Base-by-base conservation (phyloP, 2,888 invertebrate species). In the Agrochola macilenta region DNA sequence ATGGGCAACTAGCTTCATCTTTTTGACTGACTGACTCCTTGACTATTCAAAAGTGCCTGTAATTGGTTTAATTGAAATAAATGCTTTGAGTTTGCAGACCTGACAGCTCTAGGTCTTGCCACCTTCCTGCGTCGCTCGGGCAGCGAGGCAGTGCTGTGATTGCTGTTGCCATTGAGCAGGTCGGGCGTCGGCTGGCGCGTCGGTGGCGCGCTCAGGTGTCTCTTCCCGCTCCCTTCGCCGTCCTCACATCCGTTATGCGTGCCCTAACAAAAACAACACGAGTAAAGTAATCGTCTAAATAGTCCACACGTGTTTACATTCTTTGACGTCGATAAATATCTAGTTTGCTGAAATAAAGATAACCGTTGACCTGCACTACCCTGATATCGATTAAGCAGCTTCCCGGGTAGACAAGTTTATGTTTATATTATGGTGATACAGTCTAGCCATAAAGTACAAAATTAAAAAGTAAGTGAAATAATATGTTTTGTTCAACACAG, bases 91-190 rank as follows among this genome's bases (percentile, higher is more conserved):
- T n/a, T n/a, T 49, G 7, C 64, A 30, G 76, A 95, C 94, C 95
- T 94, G 84, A 91, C 93, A n/a, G 95, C 91, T n/a, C 96, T 88
- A 30, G 93, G 91, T 1, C 96, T 86, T 17, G 95, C 92, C 78
- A 95, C 94, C 83, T 96, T 96, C 82, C 96, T 89, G 71, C 96
- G 90, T n/a, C 96, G 93, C 90, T 96, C 96, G 39, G 96, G 96
- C 89, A 96, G 89, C 69, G 96, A 96, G 76, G 88, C 94, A 54
- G 96, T 96, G 90, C 96, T 96, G 89, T 96, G 96, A 91, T 96
- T 96, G 90, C 96, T 96, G 90, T 96, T 96, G 26, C 96, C 96
- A 87, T 96, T 96, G 82, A 96, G 93, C 85, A 96, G 88, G 90
- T 96, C 96, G 4, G 96, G 96, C 79, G 96, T 96, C 74, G 95